These are phyloP conservation scores for Yponomeuta malinellus DNA, from an alignment of 2,888 invertebrate species.

Conservation along the genomic window DNA sequence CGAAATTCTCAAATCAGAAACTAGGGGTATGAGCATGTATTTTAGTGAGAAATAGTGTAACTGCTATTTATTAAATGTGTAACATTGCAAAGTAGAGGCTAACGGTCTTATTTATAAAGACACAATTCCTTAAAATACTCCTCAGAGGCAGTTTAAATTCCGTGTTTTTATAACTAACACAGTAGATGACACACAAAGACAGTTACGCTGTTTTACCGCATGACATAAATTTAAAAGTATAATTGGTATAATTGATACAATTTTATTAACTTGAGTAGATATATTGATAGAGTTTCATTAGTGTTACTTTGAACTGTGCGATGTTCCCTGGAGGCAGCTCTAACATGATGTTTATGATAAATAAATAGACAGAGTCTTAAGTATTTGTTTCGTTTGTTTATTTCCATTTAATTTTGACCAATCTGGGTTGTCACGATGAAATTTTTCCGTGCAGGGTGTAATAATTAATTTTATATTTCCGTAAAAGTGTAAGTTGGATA, in stretches of 20 bases:
- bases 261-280: neutral
- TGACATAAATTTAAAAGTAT: neutral
- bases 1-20: too few species aligned
- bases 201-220: neutral
- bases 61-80: neutral
- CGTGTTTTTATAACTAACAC: neutral
- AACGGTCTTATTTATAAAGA: too few species aligned
- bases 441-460: neutral
- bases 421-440: neutral
- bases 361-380: neutral
- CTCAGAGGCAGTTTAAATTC: too few species aligned
- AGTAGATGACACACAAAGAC: neutral
- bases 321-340: neutral
- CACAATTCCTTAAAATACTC: too few species aligned
- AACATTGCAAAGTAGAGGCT: neutral
- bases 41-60: too few species aligned
- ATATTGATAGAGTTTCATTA: neutral
- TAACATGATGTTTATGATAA: constrained; percentile 5
- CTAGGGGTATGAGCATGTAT: too few species aligned
- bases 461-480: too few species aligned
- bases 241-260: neutral
- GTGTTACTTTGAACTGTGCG: neutral
- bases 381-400: constrained; percentile 5
- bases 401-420: neutral
- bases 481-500: too few species aligned